phyloP scores from a whole-genome alignment of 1,140 invertebrate genomes.

The Atopsyche davidsoni region DNA sequence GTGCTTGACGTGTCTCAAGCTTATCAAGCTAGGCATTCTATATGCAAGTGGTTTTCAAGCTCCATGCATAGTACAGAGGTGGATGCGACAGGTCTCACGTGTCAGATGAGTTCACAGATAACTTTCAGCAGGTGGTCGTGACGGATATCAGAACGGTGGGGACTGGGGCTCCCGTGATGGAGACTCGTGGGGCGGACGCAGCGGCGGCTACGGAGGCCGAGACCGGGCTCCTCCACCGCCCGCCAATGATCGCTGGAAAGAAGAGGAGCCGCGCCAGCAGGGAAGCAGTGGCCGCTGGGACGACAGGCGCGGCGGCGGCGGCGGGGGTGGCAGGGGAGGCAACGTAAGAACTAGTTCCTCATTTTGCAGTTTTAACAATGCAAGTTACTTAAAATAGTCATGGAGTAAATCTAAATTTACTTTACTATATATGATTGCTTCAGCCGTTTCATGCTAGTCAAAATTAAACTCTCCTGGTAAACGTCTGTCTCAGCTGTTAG shows the following conservation, averaged over 20 bases:
- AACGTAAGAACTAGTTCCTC: no score
- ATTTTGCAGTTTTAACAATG: no score
- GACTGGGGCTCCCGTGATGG: slow-evolving; percentile 37
- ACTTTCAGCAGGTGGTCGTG: slow-evolving; percentile 13
- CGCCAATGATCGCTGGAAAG: slow-evolving; percentile 72
- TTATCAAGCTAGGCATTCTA: no score
- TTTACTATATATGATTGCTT: no score
- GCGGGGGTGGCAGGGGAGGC: slow-evolving; percentile 37
- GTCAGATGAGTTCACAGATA: no score
- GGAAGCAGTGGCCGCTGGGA: slow-evolving; percentile 31
- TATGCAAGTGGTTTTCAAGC: no score
- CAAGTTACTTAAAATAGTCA: no score
- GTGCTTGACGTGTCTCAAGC: no score
- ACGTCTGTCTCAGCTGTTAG: no score
- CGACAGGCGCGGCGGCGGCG: slow-evolving; percentile 33
- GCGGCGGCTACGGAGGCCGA: slow-evolving; percentile 43
- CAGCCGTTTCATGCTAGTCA: no score
- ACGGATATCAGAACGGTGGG: slow-evolving; percentile 32
- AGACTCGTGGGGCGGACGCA: slow-evolving; percentile 39
- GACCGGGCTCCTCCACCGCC: slow-evolving; percentile 46
- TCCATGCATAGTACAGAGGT: slow-evolving; percentile 30
- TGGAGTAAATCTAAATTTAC: no score
- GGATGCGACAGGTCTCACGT: slow-evolving; percentile 29
- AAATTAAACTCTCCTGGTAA: no score
- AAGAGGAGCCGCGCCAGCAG: slow-evolving; percentile 49